Percentiles rank a stretch among this genome's conserved stretches.
Conservation (phyloP, 2,888 invertebrate species). For the Rhamnusium bicolor region DNA sequence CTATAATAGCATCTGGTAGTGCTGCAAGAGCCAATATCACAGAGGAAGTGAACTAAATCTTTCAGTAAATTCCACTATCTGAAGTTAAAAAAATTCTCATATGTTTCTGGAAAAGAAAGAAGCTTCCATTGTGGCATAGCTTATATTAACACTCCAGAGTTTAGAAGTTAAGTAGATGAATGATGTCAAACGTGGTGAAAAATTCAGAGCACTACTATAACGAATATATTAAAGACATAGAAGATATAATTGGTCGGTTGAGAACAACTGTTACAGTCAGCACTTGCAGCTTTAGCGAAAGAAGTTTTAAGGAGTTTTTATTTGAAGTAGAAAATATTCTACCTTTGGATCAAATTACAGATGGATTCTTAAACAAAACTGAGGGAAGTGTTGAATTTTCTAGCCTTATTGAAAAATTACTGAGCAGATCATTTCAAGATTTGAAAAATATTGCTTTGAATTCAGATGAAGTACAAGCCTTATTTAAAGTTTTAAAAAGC, state of each 20-base stretch:
- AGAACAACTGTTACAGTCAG: background rate
- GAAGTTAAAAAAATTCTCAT: background rate
- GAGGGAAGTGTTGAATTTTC: background rate
- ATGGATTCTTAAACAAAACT: background rate
- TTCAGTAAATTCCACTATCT: background rate
- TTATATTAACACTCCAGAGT: background rate
- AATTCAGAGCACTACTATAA: background rate
- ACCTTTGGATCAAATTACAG: background rate
- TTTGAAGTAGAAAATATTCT: background rate
- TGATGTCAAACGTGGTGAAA: background rate
- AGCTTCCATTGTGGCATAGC: background rate
- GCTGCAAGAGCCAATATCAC: background rate
- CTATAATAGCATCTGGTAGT: background rate
- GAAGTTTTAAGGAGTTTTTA: background rate
- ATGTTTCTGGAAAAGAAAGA: background rate
- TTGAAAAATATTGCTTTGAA: background rate
- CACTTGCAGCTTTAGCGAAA: background rate
- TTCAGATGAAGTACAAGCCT: background rate
- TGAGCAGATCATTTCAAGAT: background rate
- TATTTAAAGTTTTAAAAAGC: background rate
- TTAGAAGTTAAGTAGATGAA: background rate
- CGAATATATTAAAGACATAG: background rate
- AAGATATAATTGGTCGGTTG: background rate
- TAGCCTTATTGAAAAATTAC: background rate
- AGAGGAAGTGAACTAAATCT: background rate